Evolutionary conservation across 2,888 invertebrate species (phyloP).

Genomic region (Sesamia inferens): DNA sequence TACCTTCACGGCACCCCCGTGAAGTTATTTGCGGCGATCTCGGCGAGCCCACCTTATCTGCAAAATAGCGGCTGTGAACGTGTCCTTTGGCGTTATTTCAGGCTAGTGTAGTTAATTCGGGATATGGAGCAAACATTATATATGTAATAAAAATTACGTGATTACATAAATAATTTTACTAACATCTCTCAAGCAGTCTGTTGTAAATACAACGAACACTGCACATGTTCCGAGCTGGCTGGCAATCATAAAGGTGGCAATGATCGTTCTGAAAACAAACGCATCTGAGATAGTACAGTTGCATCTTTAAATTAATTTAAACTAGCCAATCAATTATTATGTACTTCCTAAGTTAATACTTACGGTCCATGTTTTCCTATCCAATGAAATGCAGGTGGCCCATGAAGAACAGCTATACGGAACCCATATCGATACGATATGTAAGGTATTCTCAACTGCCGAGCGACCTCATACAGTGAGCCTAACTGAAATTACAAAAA

Average conservation of each 20-base stretch:
- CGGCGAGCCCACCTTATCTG: too few relatives aligned
- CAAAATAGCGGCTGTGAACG: not conserved
- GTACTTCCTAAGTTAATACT: slow-evolving; percentile 57
- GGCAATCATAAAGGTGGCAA: slow-evolving; percentile 77
- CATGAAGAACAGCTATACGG: slow-evolving; percentile 76
- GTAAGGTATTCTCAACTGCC: slow-evolving; percentile 73
- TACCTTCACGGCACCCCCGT: too few relatives aligned
- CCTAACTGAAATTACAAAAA: slow-evolving; percentile 68
- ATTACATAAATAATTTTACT: slow-evolving; percentile 60
- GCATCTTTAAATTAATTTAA: not conserved
- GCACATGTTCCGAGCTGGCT: slow-evolving; percentile 80
- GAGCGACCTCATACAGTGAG: slow-evolving; percentile 75
- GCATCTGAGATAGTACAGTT: not conserved
- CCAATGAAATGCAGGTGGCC: slow-evolving; percentile 67
- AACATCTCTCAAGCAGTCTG: slow-evolving; percentile 80
- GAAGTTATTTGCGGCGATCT: too few relatives aligned
- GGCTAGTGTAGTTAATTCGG: not conserved
- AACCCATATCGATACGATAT: slow-evolving; percentile 81
- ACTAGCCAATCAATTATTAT: not conserved
- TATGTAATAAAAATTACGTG: not conserved
- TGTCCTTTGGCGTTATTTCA: not conserved
- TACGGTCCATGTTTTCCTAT: slow-evolving; percentile 75
- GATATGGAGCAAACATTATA: not conserved
- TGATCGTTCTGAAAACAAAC: slow-evolving; percentile 71
- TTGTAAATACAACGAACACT: slow-evolving; percentile 76